Base-by-base conservation (phyloP, 2,113 vertebrate genomes). In the Heloderma charlesbogerti region DNA sequence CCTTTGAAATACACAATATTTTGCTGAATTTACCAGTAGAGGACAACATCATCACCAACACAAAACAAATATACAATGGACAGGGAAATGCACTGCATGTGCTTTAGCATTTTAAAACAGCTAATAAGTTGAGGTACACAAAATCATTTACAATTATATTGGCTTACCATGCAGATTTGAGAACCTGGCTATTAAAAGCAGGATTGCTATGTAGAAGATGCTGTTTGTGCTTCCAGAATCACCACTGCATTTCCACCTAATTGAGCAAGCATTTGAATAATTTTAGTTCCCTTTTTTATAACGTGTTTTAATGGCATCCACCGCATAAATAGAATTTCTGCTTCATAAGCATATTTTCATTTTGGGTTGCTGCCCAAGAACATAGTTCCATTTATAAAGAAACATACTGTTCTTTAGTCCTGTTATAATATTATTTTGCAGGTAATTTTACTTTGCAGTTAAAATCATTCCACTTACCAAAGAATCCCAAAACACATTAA, bases 31-130 rank as follows among this genome's bases (percentile, higher is more conserved):
- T 67, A 78, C 72, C 89, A 90, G 43, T 67, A 79, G 89, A 78
- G 83, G 89, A 82, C 89, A 85, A 85, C 72, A 85, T 90, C 72
- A 85, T 90, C n/a, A 77, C 22, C 82, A 90, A 78, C 34, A 82
- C 22, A 78, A 88, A 69, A 45, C 66, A 88, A 29, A 54, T 63
- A 22, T 18, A 51, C 29, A n/a, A 10, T 45, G 57, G 22, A 18
- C 9, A 18, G 84, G 25, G 67, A 84, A 84, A 43, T 57, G 40
- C 6, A 77, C 6, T 60, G 75, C 4, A 48, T 31, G 45, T 6
- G 25, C 27, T 82, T 82, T 31, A 72, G 51, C 25, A 37, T 78
- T 77, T 72, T 82, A 31, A 89, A 43, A 79, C 34, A 69, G n/a
- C 34, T 15, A 57, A 2, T 22, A 86, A 25, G 45, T 13, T 60